Evolutionary conservation across 2,113 vertebrate species (phyloP).

Genomic region (Nipponia nippon): DNA sequence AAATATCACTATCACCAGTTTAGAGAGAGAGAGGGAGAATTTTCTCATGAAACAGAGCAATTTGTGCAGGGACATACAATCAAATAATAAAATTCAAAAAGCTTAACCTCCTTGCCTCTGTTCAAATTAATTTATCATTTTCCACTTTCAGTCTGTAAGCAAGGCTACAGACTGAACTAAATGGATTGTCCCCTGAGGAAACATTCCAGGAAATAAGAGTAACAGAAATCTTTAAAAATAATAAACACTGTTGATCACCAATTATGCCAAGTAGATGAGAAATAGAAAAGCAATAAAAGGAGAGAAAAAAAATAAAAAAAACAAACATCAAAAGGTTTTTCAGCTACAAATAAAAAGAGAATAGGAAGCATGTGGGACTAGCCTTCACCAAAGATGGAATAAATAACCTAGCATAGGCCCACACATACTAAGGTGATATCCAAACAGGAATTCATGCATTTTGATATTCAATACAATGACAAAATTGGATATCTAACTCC

Average conservation of each 20-base stretch:
- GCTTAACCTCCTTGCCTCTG: not conserved
- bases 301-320: not conserved
- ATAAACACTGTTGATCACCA: not conserved
- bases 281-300: not conserved
- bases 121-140: slow-evolving; percentile 12
- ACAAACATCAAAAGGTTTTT: not conserved
- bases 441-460: not conserved
- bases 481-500: not conserved
- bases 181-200: not conserved
- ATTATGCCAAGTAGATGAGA: not conserved
- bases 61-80: not conserved
- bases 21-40: not conserved
- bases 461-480: not conserved
- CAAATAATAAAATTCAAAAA: slow-evolving; percentile 10
- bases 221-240: not conserved
- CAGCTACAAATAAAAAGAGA: not conserved
- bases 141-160: not conserved
- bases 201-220: not conserved
- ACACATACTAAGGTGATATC: not conserved
- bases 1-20: not conserved
- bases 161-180: not conserved
- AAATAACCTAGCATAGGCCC: not conserved
- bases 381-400: not conserved
- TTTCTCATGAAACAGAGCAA: not conserved
- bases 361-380: not conserved